These are phyloP conservation scores for Podarcis siculus DNA, from an alignment of 2,797 vertebrate genomes.

Conservation along the genomic window DNA sequence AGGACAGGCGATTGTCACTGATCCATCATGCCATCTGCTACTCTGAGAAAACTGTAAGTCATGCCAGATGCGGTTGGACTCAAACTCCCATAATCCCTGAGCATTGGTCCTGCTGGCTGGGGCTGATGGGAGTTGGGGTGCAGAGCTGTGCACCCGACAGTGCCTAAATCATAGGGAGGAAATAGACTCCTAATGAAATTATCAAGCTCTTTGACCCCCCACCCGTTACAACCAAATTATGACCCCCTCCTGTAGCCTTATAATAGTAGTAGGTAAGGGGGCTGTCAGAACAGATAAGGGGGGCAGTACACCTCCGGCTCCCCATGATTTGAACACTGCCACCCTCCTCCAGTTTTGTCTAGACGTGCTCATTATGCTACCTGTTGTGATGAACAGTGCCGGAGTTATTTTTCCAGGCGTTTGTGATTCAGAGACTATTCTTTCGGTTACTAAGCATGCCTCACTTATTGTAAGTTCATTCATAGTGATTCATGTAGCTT, in stretches of 20 bases:
- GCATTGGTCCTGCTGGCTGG: neutral
- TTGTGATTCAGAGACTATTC: slow-evolving; percentile 47
- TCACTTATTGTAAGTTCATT: slow-evolving; percentile 42
- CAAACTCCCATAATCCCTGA: too few relatives aligned
- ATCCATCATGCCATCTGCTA: too few relatives aligned
- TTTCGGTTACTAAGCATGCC: slow-evolving; percentile 9
- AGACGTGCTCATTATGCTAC: slow-evolving; percentile 36
- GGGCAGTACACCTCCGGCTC: neutral
- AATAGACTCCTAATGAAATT: neutral
- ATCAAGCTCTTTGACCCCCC: neutral
- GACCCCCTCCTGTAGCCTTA: neutral
- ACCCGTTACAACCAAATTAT: neutral
- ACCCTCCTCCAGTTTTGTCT: slow-evolving; percentile 30
- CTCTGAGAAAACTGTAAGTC: too few relatives aligned
- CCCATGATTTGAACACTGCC: neutral
- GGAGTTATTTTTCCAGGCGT: slow-evolving; percentile 24
- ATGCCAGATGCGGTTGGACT: too few relatives aligned
- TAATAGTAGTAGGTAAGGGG: neutral
- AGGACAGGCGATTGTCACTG: too few relatives aligned
- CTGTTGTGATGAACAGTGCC: neutral
- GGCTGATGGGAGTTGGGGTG: neutral
- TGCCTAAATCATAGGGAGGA: neutral
- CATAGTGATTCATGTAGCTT: slow-evolving; percentile 37
- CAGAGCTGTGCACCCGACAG: neutral
- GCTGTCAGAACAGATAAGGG: neutral